Conservation (phyloP, 1,140 invertebrate genomes). For the Caenorhabditis brenneri region DNA sequence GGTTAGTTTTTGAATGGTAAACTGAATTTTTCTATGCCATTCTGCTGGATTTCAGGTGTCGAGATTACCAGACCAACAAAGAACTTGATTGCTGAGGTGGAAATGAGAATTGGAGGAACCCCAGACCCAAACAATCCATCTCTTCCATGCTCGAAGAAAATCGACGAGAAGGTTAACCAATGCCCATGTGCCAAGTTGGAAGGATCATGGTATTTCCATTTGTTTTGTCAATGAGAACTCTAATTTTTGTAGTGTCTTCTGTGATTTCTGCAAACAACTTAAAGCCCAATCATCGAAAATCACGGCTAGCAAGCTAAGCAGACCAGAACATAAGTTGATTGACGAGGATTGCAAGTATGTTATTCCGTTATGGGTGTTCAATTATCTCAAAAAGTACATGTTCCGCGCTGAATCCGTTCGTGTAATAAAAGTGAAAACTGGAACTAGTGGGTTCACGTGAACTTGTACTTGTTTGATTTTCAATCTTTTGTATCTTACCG, state of each 20-base stretch:
- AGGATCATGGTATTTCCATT: conserved; percentile 63
- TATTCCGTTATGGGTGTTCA: conserved; percentile 20
- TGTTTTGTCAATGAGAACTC: background rate
- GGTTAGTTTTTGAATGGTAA: conserved; percentile 45
- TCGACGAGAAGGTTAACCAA: conserved; percentile 71
- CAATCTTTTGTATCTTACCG: background rate
- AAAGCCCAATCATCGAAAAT: conserved; percentile 59
- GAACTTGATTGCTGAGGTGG: conserved; percentile 69
- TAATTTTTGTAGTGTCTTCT: conserved; percentile 65
- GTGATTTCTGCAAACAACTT: conserved; percentile 70
- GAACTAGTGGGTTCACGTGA: background rate
- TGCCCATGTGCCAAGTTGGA: conserved; percentile 70
- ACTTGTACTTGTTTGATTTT: background rate
- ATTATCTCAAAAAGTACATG: background rate
- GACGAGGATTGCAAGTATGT: conserved; percentile 54
- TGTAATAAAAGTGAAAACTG: background rate
- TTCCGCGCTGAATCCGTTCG: background rate
- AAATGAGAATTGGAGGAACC: conserved; percentile 70
- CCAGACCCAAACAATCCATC: conserved; percentile 70
- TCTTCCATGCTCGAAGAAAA: conserved; percentile 69
- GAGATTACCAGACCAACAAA: conserved; percentile 68
- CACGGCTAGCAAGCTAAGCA: background rate
- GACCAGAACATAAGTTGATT: conserved; percentile 41
- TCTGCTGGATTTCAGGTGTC: conserved; percentile 54
- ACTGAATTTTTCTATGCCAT: background rate